Evolutionary conservation across 2,113 vertebrate species (phyloP).

Genomic region (Odobenus rosmarus): DNA sequence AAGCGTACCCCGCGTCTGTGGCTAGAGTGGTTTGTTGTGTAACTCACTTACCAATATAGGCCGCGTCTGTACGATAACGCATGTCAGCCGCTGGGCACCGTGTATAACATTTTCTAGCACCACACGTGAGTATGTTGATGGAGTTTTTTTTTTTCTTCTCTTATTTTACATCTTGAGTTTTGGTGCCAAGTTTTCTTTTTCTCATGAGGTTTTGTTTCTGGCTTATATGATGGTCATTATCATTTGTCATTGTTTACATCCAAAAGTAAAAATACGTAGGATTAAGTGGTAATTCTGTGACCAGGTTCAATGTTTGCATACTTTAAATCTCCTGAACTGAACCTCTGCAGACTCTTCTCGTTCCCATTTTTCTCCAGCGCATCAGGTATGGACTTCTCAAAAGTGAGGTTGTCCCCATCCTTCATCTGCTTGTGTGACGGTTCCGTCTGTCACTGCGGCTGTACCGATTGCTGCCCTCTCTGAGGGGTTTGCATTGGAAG

Average conservation of each 20-base stretch:
- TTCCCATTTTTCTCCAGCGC: neutral
- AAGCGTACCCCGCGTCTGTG: slow-evolving; percentile 82
- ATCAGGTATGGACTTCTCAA: neutral
- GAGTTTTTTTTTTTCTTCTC: slow-evolving; percentile 72
- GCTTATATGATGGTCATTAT: neutral
- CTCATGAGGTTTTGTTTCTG: neutral
- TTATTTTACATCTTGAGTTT: slow-evolving; percentile 76
- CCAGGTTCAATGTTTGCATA: neutral
- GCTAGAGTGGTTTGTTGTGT: slow-evolving; percentile 85
- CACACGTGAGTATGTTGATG: slow-evolving; percentile 80
- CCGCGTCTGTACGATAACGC: slow-evolving; percentile 84
- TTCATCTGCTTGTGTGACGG: neutral
- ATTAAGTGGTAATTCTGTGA: neutral
- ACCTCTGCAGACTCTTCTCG: neutral
- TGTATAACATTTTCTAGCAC: slow-evolving; percentile 81
- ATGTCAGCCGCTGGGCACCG: slow-evolving; percentile 81
- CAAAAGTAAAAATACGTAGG: neutral
- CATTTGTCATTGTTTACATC: neutral
- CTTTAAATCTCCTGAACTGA: neutral
- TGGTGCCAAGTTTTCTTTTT: slow-evolving; percentile 90
- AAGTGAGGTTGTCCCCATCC: too few relatives aligned
- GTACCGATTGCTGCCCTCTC: neutral
- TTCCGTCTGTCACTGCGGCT: neutral
- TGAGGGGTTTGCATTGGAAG: neutral
- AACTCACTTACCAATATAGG: slow-evolving; percentile 86